phyloP scores from a whole-genome alignment of 2,797 vertebrate species.

The Furcifer pardalis region DNA sequence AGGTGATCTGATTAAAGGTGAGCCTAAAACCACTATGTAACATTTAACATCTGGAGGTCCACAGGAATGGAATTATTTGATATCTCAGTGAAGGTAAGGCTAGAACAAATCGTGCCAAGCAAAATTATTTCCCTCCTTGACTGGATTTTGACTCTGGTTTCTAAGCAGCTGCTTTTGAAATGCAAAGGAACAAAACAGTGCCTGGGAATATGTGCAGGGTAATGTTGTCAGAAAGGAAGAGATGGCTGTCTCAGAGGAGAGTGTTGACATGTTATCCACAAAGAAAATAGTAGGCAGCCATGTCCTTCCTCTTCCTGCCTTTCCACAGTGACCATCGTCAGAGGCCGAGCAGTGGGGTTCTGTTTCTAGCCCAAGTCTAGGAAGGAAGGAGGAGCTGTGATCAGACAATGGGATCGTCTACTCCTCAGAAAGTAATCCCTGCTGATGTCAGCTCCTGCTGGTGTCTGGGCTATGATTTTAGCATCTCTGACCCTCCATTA shows the following conservation, averaged over 20 bases:
- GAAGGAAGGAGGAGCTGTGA: not conserved
- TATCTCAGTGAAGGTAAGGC: too few relatives aligned
- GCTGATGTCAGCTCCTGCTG: conserved; percentile 7
- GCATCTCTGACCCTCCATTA: not conserved
- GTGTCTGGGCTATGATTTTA: not conserved
- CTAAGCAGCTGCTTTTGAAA: too few relatives aligned
- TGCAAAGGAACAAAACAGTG: not conserved
- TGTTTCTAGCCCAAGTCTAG: not conserved
- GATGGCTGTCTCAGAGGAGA: not conserved
- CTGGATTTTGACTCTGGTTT: too few relatives aligned
- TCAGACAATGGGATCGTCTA: not conserved
- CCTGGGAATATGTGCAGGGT: not conserved
- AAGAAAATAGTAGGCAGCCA: not conserved
- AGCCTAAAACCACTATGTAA: too few relatives aligned
- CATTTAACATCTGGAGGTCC: too few relatives aligned
- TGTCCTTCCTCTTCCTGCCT: not conserved
- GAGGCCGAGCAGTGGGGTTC: too few relatives aligned
- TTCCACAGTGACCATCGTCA: not conserved
- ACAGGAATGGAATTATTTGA: too few relatives aligned
- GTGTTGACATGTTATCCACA: not conserved
- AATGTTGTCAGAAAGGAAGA: too few relatives aligned
- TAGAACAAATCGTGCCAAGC: too few relatives aligned
- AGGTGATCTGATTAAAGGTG: too few relatives aligned
- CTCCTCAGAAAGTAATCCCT: not conserved
- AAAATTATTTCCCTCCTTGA: too few relatives aligned